These are phyloP conservation scores for Pilophorus perplexus DNA, from an alignment of 2,888 invertebrate genomes.

Conservation along the genomic window DNA sequence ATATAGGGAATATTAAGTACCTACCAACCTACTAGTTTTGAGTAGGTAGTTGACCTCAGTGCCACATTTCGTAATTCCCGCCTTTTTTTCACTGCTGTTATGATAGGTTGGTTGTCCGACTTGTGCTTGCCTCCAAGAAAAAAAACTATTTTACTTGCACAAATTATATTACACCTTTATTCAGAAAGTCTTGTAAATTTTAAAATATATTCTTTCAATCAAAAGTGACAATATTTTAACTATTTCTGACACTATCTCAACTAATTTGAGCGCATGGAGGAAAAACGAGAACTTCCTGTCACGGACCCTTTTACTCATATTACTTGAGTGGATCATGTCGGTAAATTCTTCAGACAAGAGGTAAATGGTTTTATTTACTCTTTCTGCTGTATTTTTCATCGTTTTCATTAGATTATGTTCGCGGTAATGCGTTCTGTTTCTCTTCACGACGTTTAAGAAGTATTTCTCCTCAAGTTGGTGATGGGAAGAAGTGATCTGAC, in stretches of 20 bases:
- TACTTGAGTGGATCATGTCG: conserved; percentile 74
- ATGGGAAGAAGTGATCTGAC: conserved; percentile 19
- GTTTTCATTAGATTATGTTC: not conserved
- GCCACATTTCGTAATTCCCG: conserved; percentile 4
- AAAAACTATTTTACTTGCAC: not conserved
- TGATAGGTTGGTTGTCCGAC: not conserved
- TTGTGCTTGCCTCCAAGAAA: not conserved
- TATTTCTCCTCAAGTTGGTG: too few relatives aligned
- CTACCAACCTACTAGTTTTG: too few relatives aligned
- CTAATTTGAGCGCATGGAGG: conserved; percentile 45
- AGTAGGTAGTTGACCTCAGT: too few relatives aligned
- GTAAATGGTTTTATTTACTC: conserved; percentile 57
- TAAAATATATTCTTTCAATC: conserved; percentile 15
- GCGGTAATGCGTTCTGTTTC: conserved; percentile 8
- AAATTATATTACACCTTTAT: not conserved
- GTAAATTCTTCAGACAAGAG: conserved; percentile 71
- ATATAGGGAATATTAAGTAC: too few relatives aligned
- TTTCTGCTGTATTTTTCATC: not conserved
- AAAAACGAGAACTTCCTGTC: conserved; percentile 43
- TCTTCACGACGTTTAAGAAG: too few relatives aligned
- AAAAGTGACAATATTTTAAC: not conserved
- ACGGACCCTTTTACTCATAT: conserved; percentile 46
- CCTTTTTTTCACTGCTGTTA: not conserved
- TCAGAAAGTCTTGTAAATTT: not conserved
- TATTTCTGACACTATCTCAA: not conserved